These are phyloP conservation scores for Volucella bombylans DNA, from an alignment of 2,888 invertebrate genomes.

Conservation along the genomic window DNA sequence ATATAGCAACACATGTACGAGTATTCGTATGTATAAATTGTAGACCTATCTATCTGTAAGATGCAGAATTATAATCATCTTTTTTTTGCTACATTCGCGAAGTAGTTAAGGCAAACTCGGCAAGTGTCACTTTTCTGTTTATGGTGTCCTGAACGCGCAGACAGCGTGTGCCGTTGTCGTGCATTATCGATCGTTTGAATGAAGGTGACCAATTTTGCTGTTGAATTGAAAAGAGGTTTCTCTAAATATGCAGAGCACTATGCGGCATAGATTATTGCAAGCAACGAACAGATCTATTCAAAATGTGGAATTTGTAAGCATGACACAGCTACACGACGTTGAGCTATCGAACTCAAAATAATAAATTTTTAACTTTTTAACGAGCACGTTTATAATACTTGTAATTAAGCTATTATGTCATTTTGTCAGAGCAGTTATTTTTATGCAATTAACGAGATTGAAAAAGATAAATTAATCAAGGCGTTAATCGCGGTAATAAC, in stretches of 20 bases:
- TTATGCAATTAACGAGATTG: slow-evolving; percentile 2
- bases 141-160: slow-evolving; percentile 75
- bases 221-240: slow-evolving; percentile 50
- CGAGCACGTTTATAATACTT: slow-evolving; percentile 10
- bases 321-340: slow-evolving; percentile 3
- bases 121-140: slow-evolving; percentile 70
- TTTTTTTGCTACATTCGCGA: slow-evolving; percentile 58
- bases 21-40: not conserved
- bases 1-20: slow-evolving; percentile 22
- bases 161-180: slow-evolving; percentile 76
- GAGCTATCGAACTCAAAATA: not conserved
- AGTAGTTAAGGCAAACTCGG: slow-evolving; percentile 47
- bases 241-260: slow-evolving; percentile 53
- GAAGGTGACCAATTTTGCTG: slow-evolving; percentile 44
- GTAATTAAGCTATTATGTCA: slow-evolving; percentile 66
- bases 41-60: slow-evolving; percentile 38
- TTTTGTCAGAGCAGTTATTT: slow-evolving; percentile 30
- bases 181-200: slow-evolving; percentile 60
- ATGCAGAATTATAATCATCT: slow-evolving; percentile 64
- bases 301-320: slow-evolving; percentile 48
- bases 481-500: slow-evolving; percentile 11
- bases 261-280: slow-evolving; percentile 67
- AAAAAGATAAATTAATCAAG: slow-evolving; percentile 21
- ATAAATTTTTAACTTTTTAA: slow-evolving; percentile 44
- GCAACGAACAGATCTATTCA: slow-evolving; percentile 48